Conservation (phyloP, 2,113 vertebrate genomes). For the Myrmecobius fasciatus region DNA sequence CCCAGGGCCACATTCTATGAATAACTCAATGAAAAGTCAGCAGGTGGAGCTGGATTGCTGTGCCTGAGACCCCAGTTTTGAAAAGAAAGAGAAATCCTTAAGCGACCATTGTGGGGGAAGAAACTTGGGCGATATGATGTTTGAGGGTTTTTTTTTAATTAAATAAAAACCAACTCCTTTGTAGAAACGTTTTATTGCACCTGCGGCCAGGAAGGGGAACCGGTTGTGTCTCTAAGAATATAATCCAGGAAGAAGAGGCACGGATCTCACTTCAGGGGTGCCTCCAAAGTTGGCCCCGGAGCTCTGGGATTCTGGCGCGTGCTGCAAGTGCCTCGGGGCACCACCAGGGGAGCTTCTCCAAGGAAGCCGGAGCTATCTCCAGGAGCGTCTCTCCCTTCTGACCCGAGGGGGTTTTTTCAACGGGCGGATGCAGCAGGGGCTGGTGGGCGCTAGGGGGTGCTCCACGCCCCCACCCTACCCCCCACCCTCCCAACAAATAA, state of each 20-base stretch:
- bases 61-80: not conserved
- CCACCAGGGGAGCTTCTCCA: not conserved
- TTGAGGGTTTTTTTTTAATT: slow-evolving; percentile 55
- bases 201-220: slow-evolving; percentile 27
- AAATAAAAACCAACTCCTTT: slow-evolving; percentile 63
- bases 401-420: not conserved
- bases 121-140: not conserved
- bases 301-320: not conserved
- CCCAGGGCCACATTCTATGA: not conserved
- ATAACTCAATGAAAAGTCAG: not conserved
- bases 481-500: not conserved
- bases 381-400: not conserved
- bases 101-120: not conserved
- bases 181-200: slow-evolving; percentile 68
- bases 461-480: not conserved
- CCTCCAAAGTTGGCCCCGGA: not conserved
- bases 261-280: not conserved
- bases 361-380: not conserved
- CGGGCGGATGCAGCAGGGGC: not conserved
- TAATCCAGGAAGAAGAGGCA: not conserved
- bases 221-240: not conserved
- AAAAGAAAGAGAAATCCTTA: not conserved
- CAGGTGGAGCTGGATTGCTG: not conserved
- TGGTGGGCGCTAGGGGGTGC: not conserved
- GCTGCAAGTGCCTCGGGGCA: not conserved